Percentiles rank a stretch among this genome's conserved stretches.
phyloP scores from a whole-genome alignment of 2,888 invertebrate species.

The Lithosia quadra region DNA sequence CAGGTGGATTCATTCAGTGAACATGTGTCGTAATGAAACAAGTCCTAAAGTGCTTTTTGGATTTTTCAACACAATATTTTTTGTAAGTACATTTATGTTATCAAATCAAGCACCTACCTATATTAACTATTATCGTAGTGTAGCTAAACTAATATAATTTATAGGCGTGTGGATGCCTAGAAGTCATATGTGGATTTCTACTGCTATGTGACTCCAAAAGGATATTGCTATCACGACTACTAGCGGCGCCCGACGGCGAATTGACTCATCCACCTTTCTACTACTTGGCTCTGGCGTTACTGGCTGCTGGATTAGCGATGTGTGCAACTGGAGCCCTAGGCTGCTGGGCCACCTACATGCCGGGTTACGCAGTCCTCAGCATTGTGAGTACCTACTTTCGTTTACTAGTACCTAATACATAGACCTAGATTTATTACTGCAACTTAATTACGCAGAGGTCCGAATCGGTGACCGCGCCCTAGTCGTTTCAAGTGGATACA shows the following conservation, averaged over 20 bases:
- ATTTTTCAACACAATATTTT: constrained; percentile 89
- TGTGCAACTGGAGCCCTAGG: constrained; percentile 91
- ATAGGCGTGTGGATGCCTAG: constrained; percentile 91
- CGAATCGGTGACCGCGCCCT: background rate
- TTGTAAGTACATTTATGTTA: constrained; percentile 82
- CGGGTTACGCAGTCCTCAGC: constrained; percentile 91
- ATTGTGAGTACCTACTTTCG: constrained; percentile 83
- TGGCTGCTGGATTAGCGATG: constrained; percentile 90
- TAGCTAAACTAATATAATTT: constrained; percentile 7
- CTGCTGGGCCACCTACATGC: constrained; percentile 93
- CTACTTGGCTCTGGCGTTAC: constrained; percentile 90
- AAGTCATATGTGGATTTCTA: constrained; percentile 91
- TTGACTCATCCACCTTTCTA: constrained; percentile 92
- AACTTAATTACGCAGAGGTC: too few relatives aligned
- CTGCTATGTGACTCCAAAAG: constrained; percentile 91
- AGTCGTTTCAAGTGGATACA: background rate
- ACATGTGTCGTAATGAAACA: constrained; percentile 75
- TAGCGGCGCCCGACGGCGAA: constrained; percentile 88
- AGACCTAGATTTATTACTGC: background rate
- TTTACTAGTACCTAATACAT: background rate
- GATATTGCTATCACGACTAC: constrained; percentile 90
- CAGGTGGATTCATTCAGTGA: constrained; percentile 27
- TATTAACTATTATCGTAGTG: background rate
- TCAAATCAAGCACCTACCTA: background rate
- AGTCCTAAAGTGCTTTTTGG: constrained; percentile 89